phyloP scores from a whole-genome alignment of 2,888 invertebrate genomes.

The Neoaliturus tenellus region DNA sequence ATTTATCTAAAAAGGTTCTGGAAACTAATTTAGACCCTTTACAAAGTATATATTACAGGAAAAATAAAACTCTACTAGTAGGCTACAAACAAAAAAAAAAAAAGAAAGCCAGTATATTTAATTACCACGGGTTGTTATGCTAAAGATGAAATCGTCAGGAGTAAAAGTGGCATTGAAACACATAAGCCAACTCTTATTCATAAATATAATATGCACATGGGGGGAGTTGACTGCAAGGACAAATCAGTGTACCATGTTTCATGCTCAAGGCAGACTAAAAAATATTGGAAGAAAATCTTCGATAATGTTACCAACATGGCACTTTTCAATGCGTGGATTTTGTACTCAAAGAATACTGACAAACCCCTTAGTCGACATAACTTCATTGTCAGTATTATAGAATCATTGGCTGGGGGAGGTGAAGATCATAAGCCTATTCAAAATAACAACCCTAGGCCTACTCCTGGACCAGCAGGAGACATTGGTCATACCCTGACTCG shows the following conservation, averaged over 20 bases:
- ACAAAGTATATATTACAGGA: constrained; percentile 11
- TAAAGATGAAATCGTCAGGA: constrained; percentile 33
- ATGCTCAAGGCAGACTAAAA: constrained; percentile 31
- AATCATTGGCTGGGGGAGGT: neutral
- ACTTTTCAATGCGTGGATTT: constrained; percentile 18
- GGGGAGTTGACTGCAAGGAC: constrained; percentile 48
- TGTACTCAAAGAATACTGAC: constrained; percentile 18
- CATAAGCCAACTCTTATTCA: constrained; percentile 52
- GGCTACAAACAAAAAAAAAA: constrained; percentile 53
- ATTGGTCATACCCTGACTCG: constrained; percentile 6
- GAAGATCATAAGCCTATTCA: neutral
- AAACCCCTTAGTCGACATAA: neutral
- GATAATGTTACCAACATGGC: neutral
- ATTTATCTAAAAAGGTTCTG: constrained; percentile 37
- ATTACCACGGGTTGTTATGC: constrained; percentile 44
- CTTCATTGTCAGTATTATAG: constrained; percentile 42
- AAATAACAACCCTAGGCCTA: neutral
- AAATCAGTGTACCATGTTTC: constrained; percentile 29
- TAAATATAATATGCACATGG: constrained; percentile 46
- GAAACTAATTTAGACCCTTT: constrained; percentile 10
- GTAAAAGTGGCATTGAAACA: constrained; percentile 40
- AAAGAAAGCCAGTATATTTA: constrained; percentile 41
- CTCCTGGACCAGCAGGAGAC: constrained; percentile 23
- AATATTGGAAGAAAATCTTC: constrained; percentile 49
- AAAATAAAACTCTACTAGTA: constrained; percentile 32